phyloP scores from a whole-genome alignment of 2,888 invertebrate genomes.

The Cephus sareptanus region DNA sequence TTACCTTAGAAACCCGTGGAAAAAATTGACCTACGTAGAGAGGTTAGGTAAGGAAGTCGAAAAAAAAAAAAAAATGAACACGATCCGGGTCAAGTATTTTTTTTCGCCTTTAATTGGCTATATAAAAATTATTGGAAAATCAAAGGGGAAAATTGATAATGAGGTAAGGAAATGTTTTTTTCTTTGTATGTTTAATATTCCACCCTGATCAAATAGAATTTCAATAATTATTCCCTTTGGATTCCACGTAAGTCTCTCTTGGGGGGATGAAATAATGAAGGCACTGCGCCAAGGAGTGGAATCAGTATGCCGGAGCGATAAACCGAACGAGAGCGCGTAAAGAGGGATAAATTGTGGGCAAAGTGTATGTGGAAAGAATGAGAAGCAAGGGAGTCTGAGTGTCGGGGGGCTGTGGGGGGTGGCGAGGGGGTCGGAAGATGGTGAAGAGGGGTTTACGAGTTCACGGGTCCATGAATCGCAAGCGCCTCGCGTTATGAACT shows the following conservation, averaged over 20 bases:
- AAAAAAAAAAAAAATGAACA: background rate
- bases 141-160: background rate
- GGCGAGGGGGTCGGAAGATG: background rate
- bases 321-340: too few species aligned
- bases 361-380: too few species aligned
- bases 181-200: background rate
- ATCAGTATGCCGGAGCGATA: too few species aligned
- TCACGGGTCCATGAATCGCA: conserved; percentile 47
- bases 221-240: too few species aligned
- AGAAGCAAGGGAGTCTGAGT: too few species aligned
- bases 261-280: too few species aligned
- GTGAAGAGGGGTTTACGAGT: conserved; percentile 40
- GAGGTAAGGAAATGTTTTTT: conserved; percentile 4
- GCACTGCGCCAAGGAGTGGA: too few species aligned
- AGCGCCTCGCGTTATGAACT: conserved; percentile 50
- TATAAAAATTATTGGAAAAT: too few species aligned
- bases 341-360: too few species aligned
- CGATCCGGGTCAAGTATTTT: background rate
- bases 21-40: background rate
- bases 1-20: background rate
- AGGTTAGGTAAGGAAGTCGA: background rate
- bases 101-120: background rate
- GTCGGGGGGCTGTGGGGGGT: background rate
- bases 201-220: background rate
- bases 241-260: too few species aligned